A percentile compares a stretch with the other conserved stretches of the same genome.
These are phyloP conservation scores for Yponomeuta plumbellus DNA, from an alignment of 2,888 invertebrate species.

Conservation along the genomic window DNA sequence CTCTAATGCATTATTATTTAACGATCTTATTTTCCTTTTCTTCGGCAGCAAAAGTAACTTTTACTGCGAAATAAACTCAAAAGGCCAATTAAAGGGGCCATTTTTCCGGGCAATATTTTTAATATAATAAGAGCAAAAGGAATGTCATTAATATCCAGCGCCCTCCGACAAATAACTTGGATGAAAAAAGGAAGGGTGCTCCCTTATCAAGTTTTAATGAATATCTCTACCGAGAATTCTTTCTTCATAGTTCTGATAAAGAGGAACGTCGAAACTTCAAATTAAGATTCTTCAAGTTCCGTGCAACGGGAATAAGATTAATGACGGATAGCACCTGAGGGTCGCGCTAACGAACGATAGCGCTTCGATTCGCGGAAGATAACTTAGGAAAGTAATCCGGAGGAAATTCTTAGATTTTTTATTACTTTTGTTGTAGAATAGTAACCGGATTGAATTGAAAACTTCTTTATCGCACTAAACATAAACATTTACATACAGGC, in stretches of 20 bases:
- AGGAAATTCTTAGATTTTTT: conserved; percentile 28
- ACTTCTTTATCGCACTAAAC: no score
- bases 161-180: conserved; percentile 3
- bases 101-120: no score
- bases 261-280: conserved; percentile 73
- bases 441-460: no score
- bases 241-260: conserved; percentile 72
- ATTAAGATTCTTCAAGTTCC: conserved; percentile 74
- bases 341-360: conserved; percentile 39
- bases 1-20: no score
- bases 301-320: conserved; percentile 66
- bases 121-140: not conserved
- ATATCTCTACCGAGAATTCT: conserved; percentile 63
- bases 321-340: conserved; percentile 68
- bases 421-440: no score
- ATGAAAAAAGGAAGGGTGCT: conserved; percentile 19
- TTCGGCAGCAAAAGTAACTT: no score
- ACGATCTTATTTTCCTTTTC: no score
- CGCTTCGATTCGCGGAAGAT: conserved; percentile 44
- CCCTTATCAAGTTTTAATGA: conserved; percentile 61
- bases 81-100: no score
- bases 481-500: no score
- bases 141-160: conserved; percentile 6
- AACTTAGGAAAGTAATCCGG: conserved; percentile 58
- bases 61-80: no score